These are phyloP conservation scores for Poecile montanus DNA, from an alignment of 2,797 vertebrate species.

Conservation along the genomic window DNA sequence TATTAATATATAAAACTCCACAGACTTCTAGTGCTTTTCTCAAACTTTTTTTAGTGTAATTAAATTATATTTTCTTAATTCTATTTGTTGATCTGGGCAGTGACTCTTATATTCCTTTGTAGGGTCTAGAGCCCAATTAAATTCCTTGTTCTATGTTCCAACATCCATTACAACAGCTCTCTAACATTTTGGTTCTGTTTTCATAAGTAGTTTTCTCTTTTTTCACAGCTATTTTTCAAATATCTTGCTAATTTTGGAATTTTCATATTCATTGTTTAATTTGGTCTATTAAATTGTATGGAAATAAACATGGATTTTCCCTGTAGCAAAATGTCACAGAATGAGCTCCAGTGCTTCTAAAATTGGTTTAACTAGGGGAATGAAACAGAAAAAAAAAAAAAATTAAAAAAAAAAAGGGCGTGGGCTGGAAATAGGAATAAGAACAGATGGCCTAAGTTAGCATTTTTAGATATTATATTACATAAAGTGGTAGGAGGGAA, in stretches of 20 bases:
- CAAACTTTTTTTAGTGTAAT: neutral
- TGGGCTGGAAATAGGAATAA: conserved; percentile 46
- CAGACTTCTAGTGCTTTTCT: neutral
- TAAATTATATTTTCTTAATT: neutral
- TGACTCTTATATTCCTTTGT: neutral
- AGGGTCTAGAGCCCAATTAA: neutral
- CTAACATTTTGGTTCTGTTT: neutral
- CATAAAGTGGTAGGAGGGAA: conserved; percentile 58
- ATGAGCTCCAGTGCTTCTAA: conserved; percentile 6
- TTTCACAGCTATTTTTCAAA: neutral
- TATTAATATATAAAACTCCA: neutral
- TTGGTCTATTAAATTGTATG: neutral
- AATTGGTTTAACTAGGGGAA: conserved; percentile 30
- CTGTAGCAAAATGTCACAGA: conserved; percentile 38
- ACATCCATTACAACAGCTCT: neutral
- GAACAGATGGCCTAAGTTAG: conserved; percentile 62
- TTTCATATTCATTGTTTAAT: conserved; percentile 43
- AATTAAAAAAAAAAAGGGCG: neutral
- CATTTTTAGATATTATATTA: conserved; percentile 51
- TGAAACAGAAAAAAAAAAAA: neutral
- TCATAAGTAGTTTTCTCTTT: neutral
- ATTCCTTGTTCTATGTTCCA: neutral
- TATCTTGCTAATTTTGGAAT: conserved; percentile 4
- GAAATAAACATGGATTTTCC: conserved; percentile 49
- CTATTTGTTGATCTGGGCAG: neutral